Evolutionary conservation across 2,888 invertebrate genomes (phyloP).

Genomic region (Loripinus fragilis): DNA sequence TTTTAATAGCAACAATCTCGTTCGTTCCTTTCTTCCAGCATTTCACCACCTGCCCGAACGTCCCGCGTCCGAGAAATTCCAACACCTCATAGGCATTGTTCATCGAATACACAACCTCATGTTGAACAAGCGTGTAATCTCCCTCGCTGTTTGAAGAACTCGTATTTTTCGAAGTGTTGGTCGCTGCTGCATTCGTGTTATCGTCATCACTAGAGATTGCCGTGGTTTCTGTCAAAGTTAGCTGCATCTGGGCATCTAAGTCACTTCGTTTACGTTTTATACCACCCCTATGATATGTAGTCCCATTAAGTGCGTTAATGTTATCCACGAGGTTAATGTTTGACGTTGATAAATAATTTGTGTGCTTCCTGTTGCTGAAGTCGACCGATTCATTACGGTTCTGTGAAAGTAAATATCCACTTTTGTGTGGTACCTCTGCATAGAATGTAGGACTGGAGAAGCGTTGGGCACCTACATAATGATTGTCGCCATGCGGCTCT

Average conservation of each 20-base stretch:
- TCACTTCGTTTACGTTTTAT: slow-evolving; percentile 82
- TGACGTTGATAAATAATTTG: slow-evolving; percentile 87
- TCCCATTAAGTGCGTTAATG: slow-evolving; percentile 30
- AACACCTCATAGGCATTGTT: slow-evolving; percentile 96
- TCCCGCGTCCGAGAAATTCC: slow-evolving; percentile 99
- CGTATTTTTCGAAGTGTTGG: slow-evolving; percentile 73
- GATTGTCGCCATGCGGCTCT: slow-evolving; percentile 68
- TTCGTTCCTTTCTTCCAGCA: slow-evolving; percentile 99
- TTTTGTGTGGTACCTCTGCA: slow-evolving; percentile 58
- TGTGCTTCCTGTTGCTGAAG: slow-evolving; percentile 48
- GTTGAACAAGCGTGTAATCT: slow-evolving; percentile 99
- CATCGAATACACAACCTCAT: slow-evolving; percentile 98
- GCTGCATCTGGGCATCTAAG: slow-evolving; percentile 80
- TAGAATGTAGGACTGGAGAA: slow-evolving; percentile 58
- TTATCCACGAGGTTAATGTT: slow-evolving; percentile 86
- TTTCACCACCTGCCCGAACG: slow-evolving; percentile 99
- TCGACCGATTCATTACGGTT: slow-evolving; percentile 58
- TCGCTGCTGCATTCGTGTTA: slow-evolving; percentile 78
- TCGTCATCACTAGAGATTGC: slow-evolving; percentile 82
- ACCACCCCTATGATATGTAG: slow-evolving; percentile 85
- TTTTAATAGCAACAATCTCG: slow-evolving; percentile 99
- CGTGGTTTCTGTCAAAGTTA: slow-evolving; percentile 78
- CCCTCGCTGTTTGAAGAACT: slow-evolving; percentile 88
- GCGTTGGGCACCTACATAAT: slow-evolving; percentile 79
- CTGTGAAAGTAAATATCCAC: slow-evolving; percentile 54